A percentile compares a stretch with the other conserved stretches of the same genome.
Evolutionary conservation across 2,888 invertebrate species (phyloP).

Genomic region (Leptopilina syphax): DNA sequence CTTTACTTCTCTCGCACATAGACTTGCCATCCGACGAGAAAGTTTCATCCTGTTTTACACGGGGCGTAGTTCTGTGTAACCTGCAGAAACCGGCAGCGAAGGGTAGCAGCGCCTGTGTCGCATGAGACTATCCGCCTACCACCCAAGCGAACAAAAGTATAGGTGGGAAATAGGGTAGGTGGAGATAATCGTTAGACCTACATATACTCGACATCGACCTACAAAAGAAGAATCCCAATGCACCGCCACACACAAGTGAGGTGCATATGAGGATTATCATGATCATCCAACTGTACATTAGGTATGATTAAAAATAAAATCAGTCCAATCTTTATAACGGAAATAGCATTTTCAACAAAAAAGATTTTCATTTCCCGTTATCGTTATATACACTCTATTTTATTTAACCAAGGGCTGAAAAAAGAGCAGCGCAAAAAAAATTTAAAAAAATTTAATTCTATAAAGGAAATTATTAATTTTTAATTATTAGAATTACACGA

Average conservation of each 20-base stretch:
- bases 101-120: slow-evolving; percentile 49
- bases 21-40: slow-evolving; percentile 49
- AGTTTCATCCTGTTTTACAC: slow-evolving; percentile 58
- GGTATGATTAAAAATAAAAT: slow-evolving; percentile 4
- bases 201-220: slow-evolving; percentile 45
- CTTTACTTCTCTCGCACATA: slow-evolving; percentile 42
- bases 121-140: slow-evolving; percentile 34
- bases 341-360: background rate
- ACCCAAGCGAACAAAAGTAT: slow-evolving; percentile 45
- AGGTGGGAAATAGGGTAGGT: slow-evolving; percentile 48
- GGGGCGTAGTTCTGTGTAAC: slow-evolving; percentile 55
- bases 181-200: slow-evolving; percentile 55
- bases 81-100: slow-evolving; percentile 52
- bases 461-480: too few relatives aligned
- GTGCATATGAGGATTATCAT: slow-evolving; percentile 10
- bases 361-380: background rate
- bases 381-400: background rate
- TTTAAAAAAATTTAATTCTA: too few relatives aligned
- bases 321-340: background rate
- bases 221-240: slow-evolving; percentile 24
- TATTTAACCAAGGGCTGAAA: too few relatives aligned
- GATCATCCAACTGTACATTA: slow-evolving; percentile 2
- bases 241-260: background rate
- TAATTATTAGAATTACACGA: too few relatives aligned
- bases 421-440: too few relatives aligned